Evolutionary conservation across 2,113 vertebrate species (phyloP).

Genomic region (Dasyprocta punctata): DNA sequence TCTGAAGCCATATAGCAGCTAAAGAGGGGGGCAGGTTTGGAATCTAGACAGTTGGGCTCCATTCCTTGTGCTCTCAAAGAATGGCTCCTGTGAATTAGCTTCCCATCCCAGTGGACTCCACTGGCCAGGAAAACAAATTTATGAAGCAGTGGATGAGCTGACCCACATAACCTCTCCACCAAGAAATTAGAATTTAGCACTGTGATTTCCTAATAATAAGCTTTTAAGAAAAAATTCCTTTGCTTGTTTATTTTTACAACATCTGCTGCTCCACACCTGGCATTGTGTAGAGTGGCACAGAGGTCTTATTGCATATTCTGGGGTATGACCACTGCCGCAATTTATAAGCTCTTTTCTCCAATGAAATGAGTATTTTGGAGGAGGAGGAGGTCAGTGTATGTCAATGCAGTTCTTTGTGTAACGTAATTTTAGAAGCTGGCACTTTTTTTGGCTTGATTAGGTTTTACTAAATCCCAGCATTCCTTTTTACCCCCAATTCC

Average conservation of each 20-base stretch:
- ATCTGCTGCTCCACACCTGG: neutral
- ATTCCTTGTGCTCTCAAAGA: neutral
- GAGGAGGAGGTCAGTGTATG: neutral
- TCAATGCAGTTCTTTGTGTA: neutral
- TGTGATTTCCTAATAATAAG: neutral
- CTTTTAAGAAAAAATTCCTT: constrained; percentile 35
- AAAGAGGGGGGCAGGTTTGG: neutral
- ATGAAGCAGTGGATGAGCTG: neutral
- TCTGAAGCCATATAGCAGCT: neutral
- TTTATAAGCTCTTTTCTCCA: neutral
- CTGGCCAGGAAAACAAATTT: constrained; percentile 28
- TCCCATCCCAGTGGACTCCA: neutral
- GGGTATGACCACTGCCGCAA: neutral
- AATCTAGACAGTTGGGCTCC: neutral
- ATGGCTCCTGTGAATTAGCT: neutral
- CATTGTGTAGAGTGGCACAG: neutral
- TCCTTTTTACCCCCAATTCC: neutral
- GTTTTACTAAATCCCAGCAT: neutral
- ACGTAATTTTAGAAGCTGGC: neutral
- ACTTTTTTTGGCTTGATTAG: neutral
- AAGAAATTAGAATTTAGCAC: constrained; percentile 9
- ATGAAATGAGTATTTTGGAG: neutral
- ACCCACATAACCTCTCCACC: constrained; percentile 14
- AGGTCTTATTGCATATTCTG: neutral
- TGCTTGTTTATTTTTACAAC: constrained; percentile 14